Evolutionary conservation across 2,113 vertebrate species (phyloP).

Genomic region (Plecotus auritus): DNA sequence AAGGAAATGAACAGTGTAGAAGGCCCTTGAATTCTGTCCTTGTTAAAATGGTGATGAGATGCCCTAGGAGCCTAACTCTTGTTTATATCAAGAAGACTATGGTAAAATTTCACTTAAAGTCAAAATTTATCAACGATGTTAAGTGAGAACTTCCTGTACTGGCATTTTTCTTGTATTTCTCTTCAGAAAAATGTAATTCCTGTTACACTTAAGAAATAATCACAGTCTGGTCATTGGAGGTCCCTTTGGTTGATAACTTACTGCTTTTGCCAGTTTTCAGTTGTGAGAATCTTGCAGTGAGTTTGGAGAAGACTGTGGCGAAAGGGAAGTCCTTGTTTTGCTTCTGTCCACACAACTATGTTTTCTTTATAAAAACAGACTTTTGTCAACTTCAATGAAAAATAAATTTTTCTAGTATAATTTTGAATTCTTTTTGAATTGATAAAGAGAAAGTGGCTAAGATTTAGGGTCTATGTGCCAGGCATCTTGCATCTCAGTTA

Average conservation of each 20-base stretch:
- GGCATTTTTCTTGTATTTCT: background rate
- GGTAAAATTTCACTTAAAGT: background rate
- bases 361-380: background rate
- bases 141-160: background rate
- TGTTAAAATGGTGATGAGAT: background rate
- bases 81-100: background rate
- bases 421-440: background rate
- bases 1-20: background rate
- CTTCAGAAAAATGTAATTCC: constrained; percentile 5
- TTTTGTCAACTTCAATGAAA: background rate
- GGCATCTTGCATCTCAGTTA: background rate
- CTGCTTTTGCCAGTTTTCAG: background rate
- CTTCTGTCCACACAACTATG: background rate
- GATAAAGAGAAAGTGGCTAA: background rate
- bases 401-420: background rate
- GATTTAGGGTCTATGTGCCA: background rate
- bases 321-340: background rate
- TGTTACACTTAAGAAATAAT: background rate
- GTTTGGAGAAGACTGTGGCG: background rate
- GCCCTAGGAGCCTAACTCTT: background rate
- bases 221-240: background rate
- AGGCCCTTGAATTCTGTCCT: background rate
- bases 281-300: background rate
- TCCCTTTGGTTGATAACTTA: background rate
- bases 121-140: no score